Conservation (phyloP, 2,113 vertebrate species). For the Narcine bancroftii region DNA sequence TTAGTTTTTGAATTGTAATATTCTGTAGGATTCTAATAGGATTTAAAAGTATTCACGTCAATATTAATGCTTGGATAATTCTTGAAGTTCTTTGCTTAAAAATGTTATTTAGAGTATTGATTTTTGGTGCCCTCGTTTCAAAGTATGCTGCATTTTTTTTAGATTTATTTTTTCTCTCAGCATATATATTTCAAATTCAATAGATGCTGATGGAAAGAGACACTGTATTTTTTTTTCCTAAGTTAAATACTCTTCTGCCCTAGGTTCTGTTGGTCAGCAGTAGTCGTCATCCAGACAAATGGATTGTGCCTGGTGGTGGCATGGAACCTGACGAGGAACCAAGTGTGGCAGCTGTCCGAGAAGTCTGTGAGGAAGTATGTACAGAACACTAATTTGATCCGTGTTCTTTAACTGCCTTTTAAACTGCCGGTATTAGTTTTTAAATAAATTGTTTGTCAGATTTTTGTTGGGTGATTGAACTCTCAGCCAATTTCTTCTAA, state of each 20-base stretch:
- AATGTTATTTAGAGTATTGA: background rate
- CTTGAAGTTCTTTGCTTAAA: background rate
- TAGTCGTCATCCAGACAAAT: slow-evolving; percentile 90
- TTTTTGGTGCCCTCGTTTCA: background rate
- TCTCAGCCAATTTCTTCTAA: background rate
- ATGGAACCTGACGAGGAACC: slow-evolving; percentile 97
- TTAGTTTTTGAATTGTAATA: background rate
- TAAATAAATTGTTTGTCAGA: background rate
- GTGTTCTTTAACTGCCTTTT: rapidly evolving
- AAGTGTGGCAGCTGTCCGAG: slow-evolving; percentile 76
- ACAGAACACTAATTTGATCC: rapidly evolving
- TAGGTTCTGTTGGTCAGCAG: slow-evolving; percentile 96
- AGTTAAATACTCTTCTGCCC: slow-evolving; percentile 37
- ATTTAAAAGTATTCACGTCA: background rate
- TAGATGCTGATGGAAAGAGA: background rate
- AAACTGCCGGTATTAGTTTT: background rate
- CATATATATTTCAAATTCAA: background rate
- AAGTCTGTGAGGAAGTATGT: slow-evolving; percentile 93
- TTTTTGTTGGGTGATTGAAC: background rate
- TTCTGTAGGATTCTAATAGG: background rate
- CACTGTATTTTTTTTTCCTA: background rate
- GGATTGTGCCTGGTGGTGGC: slow-evolving; percentile 95
- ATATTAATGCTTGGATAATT: background rate
- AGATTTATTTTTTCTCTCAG: background rate
- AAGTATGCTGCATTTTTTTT: background rate